Percentiles rank a stretch among this genome's conserved stretches.
Conservation (phyloP, 2,113 vertebrate species). For the Anhinga rufa region DNA sequence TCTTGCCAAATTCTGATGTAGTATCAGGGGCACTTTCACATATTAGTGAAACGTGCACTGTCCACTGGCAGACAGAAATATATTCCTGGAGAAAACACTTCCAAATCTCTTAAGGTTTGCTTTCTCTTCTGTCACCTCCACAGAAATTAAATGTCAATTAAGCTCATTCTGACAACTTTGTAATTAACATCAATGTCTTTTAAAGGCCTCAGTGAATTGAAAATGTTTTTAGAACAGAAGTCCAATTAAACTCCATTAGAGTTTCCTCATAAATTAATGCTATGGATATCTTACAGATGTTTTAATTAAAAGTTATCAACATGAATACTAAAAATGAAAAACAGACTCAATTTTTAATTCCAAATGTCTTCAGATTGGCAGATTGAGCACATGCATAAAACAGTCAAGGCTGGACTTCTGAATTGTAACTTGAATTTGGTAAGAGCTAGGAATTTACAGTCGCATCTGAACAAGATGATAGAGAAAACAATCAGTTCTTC, state of each 20-base stretch:
- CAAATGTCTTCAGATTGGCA: background rate
- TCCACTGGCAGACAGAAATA: background rate
- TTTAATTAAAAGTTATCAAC: background rate
- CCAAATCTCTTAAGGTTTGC: background rate
- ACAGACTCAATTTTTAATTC: background rate
- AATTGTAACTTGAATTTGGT: background rate
- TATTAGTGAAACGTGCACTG: background rate
- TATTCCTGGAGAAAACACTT: background rate
- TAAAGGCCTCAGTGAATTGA: background rate
- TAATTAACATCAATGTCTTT: background rate
- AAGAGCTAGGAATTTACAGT: background rate
- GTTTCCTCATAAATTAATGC: background rate
- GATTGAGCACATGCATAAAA: background rate
- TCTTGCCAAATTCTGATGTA: background rate
- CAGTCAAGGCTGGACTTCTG: background rate
- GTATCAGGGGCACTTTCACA: background rate
- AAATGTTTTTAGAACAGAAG: background rate
- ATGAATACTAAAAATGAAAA: background rate
- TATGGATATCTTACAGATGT: background rate
- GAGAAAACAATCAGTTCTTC: background rate
- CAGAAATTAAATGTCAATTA: background rate
- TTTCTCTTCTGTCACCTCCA: background rate
- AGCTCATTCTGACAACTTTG: background rate
- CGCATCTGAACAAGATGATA: background rate
- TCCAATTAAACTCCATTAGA: background rate